These are phyloP conservation scores for Trididemnum miniatum DNA, from an alignment of 23 tunicate species.

Conservation along the genomic window DNA sequence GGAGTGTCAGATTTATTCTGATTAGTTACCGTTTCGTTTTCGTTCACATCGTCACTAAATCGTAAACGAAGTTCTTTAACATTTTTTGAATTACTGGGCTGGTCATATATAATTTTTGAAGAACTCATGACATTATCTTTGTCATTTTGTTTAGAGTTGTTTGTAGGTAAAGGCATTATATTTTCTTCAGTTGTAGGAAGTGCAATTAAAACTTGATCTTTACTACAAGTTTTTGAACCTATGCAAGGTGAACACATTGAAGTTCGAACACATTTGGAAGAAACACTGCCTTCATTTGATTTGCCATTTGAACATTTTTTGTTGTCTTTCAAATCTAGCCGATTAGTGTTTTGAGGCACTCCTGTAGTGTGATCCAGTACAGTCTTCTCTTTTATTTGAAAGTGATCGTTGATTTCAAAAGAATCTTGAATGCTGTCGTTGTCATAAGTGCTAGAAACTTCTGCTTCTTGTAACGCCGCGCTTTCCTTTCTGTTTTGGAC, in stretches of 20 bases:
- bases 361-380: background rate
- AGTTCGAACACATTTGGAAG: background rate
- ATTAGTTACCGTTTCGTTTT: background rate
- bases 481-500: background rate
- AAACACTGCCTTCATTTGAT: background rate
- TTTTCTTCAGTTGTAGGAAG: background rate
- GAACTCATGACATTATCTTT: no score
- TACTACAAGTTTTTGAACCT: slow-evolving; percentile 17
- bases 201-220: background rate
- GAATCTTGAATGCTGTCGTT: background rate
- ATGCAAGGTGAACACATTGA: slow-evolving; percentile 20
- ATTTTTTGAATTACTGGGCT: background rate
- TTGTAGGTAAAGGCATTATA: no score
- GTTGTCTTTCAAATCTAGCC: background rate
- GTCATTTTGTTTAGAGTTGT: no score
- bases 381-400: no score
- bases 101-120: background rate
- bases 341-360: background rate
- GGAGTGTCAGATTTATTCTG: background rate
- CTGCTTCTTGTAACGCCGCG: background rate
- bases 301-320: no score
- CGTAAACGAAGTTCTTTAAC: background rate
- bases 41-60: background rate
- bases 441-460: background rate
- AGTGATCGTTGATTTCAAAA: no score